phyloP scores from a whole-genome alignment of 1,140 invertebrate species.

The Drosophila lini region DNA sequence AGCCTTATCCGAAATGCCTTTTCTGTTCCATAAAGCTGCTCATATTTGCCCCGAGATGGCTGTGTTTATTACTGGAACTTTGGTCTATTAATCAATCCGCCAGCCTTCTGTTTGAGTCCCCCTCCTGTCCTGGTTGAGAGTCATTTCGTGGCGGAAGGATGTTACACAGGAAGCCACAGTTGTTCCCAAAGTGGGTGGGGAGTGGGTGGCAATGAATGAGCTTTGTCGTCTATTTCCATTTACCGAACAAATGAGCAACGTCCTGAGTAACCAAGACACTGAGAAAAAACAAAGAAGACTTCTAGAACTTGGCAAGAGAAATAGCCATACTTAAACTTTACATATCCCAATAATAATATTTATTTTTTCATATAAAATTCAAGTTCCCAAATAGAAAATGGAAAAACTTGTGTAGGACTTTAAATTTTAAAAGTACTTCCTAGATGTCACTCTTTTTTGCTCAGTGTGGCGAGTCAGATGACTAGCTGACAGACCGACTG shows the following conservation, averaged over 20 bases:
- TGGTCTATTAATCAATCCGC: constrained; percentile 41
- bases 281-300: not conserved
- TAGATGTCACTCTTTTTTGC: not conserved
- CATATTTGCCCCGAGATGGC: constrained; percentile 16
- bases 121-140: constrained; percentile 16
- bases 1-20: too few species aligned
- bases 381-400: too few species aligned
- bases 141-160: constrained; percentile 68
- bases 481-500: constrained; percentile 19
- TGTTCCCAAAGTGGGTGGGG: constrained; percentile 10
- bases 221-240: constrained; percentile 38
- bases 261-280: not conserved
- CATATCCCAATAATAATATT: not conserved
- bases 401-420: not conserved
- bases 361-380: too few species aligned
- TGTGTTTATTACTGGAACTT: constrained; percentile 41
- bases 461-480: constrained; percentile 7
- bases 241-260: constrained; percentile 4
- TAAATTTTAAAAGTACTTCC: not conserved
- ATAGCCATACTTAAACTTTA: not conserved
- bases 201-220: constrained; percentile 26
- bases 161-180: constrained; percentile 63
- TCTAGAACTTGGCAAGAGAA: not conserved
- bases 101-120: not conserved
- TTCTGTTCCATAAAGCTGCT: not conserved